Conservation (phyloP, 2,797 vertebrate species). For the Todus mexicanus region DNA sequence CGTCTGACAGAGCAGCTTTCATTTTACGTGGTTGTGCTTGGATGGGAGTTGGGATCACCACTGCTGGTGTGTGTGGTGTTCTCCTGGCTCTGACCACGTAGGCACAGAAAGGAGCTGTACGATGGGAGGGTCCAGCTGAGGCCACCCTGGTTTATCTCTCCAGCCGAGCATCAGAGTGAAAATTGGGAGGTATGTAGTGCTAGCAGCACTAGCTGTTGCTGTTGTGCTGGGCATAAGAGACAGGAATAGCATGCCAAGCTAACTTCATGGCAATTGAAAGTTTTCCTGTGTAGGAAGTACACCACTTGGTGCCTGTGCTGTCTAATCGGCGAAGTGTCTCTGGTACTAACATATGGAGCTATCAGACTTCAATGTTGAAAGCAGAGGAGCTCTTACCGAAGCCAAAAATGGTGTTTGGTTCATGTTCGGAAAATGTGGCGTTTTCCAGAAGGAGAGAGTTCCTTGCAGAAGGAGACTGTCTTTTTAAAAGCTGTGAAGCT, state of each 20-base stretch:
- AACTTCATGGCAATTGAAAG: neutral
- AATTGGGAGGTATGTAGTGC: neutral
- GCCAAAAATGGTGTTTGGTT: neutral
- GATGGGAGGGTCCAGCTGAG: neutral
- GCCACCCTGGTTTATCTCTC: rapidly evolving
- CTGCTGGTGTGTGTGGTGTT: rapidly evolving
- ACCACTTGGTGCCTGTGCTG: neutral
- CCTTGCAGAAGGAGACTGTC: neutral
- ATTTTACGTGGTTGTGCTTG: neutral
- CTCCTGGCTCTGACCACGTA: neutral
- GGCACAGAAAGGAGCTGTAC: neutral
- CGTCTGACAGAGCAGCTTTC: neutral
- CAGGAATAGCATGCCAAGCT: neutral
- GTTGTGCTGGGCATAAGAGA: neutral
- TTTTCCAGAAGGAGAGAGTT: neutral
- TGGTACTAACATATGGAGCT: neutral
- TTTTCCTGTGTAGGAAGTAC: neutral
- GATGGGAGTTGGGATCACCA: neutral
- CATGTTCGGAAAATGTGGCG: neutral
- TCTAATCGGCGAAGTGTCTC: neutral
- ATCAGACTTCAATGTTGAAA: neutral
- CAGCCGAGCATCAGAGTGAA: neutral
- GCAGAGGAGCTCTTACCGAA: neutral
- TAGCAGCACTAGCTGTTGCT: neutral
- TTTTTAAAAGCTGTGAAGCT: neutral